Evolutionary conservation across 2,113 vertebrate species (phyloP), one percentile per base, ranked within the genome.

Genomic region (Nasalis larvatus): DNA sequence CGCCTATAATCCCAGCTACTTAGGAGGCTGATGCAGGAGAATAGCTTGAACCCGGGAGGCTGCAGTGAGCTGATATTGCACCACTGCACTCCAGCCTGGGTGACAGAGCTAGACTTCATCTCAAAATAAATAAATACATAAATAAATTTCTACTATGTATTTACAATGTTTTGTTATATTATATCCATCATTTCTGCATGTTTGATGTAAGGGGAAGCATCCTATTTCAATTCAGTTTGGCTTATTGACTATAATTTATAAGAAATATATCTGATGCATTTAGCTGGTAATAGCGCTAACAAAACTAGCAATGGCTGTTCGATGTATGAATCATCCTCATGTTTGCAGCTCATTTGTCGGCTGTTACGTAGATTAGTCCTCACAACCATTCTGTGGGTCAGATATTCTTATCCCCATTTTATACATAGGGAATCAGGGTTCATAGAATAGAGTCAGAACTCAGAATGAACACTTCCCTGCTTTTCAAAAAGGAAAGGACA

Each of bases 311-410:
- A 7, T 3, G 1, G 25, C 49, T 0, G 1, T 8, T 27, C 7
- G 8, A 0, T 3, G 27, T 0, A 18, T 0, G 1, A 16, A 1
- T 8, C 1, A 0, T 1, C 9, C 18, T 27, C 40, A 4, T 1
- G 17, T 4, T 35, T 9, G 9, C 7, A 1, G 30, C 10, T 12
- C 9, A 8, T n/a, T 4, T 52, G 17, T 1, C 18, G 21, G 12
- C 3, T 11, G 8, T 27, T 3, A 3, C 0, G 0, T 5, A 23
- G 16, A 8, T 4, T 35, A 18, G 23, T 3, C 63, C n/a, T 58
- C 60, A 52, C 21, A 2, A 20, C 5, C 35, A 0, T 1, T 20
- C 45, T 37, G 45, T 3, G 12, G 8, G 8, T 5, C 6, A 32
- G 35, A 0, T 6, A 20, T 4, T 3, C 82, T 73, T 3, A 58